phyloP scores from a whole-genome alignment of 1,140 invertebrate genomes.

The Schlechtendalia chinensis region DNA sequence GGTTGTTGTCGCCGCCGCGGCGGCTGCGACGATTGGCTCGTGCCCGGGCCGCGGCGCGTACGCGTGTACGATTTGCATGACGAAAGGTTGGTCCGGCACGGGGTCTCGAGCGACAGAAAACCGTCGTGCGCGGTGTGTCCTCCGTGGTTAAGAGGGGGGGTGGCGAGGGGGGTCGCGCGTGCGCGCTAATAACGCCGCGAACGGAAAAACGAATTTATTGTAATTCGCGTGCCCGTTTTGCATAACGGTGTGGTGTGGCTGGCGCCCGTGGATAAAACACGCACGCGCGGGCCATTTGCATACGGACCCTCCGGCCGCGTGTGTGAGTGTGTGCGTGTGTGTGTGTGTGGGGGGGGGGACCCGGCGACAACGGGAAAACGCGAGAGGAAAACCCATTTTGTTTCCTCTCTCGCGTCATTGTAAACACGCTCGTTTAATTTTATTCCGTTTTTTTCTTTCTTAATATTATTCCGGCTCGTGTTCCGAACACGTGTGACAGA shows the following conservation, averaged over 20 bases:
- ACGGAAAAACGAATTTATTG: background rate
- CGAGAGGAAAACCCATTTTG: background rate
- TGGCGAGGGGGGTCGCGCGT: too few species aligned
- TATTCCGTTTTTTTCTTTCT: too few species aligned
- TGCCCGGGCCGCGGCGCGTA: slow-evolving; percentile 11
- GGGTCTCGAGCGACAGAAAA: background rate
- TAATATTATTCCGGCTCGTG: background rate
- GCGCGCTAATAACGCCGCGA: too few species aligned
- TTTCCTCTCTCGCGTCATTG: too few species aligned
- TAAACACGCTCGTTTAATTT: background rate
- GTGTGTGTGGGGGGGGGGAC: too few species aligned
- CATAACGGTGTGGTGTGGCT: too few species aligned
- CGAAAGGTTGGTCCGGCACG: slow-evolving; percentile 30
- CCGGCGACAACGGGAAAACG: background rate
- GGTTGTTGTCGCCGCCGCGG: too few species aligned
- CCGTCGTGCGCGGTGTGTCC: too few species aligned
- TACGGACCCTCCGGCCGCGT: background rate
- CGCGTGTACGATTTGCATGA: slow-evolving; percentile 48
- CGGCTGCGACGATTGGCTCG: slow-evolving; percentile 8
- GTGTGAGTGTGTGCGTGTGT: too few species aligned
- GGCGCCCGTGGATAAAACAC: slow-evolving; percentile 13
- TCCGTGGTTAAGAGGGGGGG: too few species aligned
- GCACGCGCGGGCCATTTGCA: slow-evolving; percentile 34
- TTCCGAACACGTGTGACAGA: background rate
- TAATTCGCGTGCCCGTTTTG: background rate